phyloP scores from a whole-genome alignment of 2,113 vertebrate species.

The Cinclus mexicanus region DNA sequence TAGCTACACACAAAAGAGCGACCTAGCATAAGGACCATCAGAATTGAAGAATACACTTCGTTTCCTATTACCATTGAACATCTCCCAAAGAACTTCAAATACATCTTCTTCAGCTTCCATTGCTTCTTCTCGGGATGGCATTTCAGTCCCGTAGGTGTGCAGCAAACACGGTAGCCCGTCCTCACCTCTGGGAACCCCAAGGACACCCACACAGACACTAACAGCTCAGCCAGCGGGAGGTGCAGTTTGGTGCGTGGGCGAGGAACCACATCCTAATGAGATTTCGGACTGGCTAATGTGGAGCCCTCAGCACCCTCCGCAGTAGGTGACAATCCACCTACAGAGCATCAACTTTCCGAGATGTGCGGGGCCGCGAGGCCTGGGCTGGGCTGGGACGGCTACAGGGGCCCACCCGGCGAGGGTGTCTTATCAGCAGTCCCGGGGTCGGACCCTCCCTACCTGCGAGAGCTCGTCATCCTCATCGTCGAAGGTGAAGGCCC shows the following conservation, averaged over 20 bases:
- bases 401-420: background rate
- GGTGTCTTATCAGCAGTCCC: background rate
- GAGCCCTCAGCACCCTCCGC: background rate
- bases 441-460: conserved; percentile 57
- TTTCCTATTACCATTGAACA: background rate
- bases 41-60: background rate
- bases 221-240: background rate
- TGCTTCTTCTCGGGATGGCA: background rate
- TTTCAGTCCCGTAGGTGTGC: background rate
- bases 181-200: background rate
- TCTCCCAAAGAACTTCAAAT: background rate
- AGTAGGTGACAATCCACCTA: background rate
- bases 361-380: too few species aligned
- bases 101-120: background rate
- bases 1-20: conserved; percentile 71
- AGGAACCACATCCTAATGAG: background rate
- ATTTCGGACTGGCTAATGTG: accelerated
- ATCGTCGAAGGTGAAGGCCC: conserved; percentile 93
- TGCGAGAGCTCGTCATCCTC: conserved; percentile 90
- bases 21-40: background rate
- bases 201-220: background rate
- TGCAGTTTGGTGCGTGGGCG: accelerated
- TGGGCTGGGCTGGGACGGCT: background rate
- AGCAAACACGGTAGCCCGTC: background rate
- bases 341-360: background rate